Conservation (phyloP, 2,113 vertebrate genomes). For the Myotis lucifugus region DNA sequence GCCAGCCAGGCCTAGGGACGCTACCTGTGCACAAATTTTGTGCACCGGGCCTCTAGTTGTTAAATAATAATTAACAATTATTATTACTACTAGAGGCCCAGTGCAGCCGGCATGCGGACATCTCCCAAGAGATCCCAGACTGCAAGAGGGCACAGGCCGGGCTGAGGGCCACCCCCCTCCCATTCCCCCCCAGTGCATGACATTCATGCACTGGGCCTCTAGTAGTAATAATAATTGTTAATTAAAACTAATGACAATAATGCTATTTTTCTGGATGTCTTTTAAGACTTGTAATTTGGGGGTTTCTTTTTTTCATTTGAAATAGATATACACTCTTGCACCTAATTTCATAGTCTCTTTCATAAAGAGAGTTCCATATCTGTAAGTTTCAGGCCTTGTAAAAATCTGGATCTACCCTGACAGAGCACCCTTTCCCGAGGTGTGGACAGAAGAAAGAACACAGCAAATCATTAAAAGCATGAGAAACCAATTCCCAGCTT, state of each 20-base stretch:
- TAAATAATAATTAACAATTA: too few species aligned
- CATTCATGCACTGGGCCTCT: too few species aligned
- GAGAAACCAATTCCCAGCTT: neutral
- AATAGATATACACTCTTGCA: neutral
- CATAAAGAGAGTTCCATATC: neutral
- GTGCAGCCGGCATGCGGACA: too few species aligned
- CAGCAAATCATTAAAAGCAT: neutral
- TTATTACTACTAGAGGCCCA: too few species aligned
- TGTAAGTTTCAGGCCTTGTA: neutral
- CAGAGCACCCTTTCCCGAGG: neutral
- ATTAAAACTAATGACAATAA: neutral
- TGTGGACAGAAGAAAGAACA: neutral
- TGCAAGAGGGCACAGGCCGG: too few species aligned
- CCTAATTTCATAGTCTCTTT: neutral
- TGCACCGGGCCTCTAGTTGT: too few species aligned
- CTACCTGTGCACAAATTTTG: too few species aligned
- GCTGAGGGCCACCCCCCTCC: too few species aligned
- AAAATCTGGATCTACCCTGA: neutral
- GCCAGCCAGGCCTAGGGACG: too few species aligned
- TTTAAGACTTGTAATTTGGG: neutral
- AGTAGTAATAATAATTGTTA: neutral
- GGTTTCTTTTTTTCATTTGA: slow-evolving; percentile 11
- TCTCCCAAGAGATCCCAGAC: too few species aligned
- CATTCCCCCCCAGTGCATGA: too few species aligned
- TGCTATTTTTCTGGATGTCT: neutral